Evolutionary conservation across 2,113 vertebrate genomes (phyloP), one percentile per base, ranked within the genome.

Genomic region (Bagarius yarrelli): DNA sequence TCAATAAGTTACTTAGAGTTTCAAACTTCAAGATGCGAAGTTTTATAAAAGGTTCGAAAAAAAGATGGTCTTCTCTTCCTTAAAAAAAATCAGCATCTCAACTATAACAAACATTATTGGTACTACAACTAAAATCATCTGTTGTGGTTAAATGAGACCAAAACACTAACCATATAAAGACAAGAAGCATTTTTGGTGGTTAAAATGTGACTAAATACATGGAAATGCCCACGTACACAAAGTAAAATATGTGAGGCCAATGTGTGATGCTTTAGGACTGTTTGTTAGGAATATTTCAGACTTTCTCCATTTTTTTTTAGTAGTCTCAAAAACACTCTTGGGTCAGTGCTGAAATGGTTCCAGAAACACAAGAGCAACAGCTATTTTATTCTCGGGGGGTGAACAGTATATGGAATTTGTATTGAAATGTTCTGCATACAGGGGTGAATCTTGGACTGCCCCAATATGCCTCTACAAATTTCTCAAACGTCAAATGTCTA

Each of bases 81-180:
- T 21, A 16, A 18, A 50, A 25, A 70, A 47, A 70, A 9, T 23
- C 40, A 70, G 23, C 67, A 70, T 70, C 14, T 50, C 44, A 70
- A 18, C n/a, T 18, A 27, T n/a, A 50, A n/a, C 16, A 70, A 52
- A 50, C 14, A 50, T 50, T n/a, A 70, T 9, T 70, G 67, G 40
- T 27, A 70, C 67, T 50, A 70, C 14, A 70, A 70, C 27, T 70
- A n/a, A n/a, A 70, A 50, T 70, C n/a, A 50, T 70, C 44, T 50
- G 67, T 50, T 70, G 67, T 70, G 44, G 40, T 70, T 14, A 70
- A 50, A 70, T 52, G 67, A 50, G 66, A 69, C 66, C 66, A 69
- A 69, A 66, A 47, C 66, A 69, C 40, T 47, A 19, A 13, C 40
- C 66, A 47, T 69, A 69, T 69, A 36, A 69, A 69, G 23, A 47